Evolutionary conservation across 37 sponge, comb jelly and placozoan genomes (phyloP), one percentile per base, ranked within the genome.

Genomic region (Ianthella basta): DNA sequence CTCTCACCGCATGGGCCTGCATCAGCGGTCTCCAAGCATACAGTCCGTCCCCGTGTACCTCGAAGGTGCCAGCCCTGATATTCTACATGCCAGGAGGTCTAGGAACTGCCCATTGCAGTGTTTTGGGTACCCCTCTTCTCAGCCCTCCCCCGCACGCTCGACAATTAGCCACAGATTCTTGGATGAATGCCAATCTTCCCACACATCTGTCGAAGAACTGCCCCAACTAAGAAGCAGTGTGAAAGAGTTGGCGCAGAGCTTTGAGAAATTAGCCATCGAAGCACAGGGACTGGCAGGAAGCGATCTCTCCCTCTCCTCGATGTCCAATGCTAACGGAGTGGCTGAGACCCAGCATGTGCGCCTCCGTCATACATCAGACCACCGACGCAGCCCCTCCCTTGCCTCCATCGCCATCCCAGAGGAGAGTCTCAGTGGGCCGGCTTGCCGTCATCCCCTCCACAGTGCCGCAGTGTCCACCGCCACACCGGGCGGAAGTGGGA

Each of bases 21-120:
- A 53, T 44, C 78, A 75, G 53, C 20, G 78, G 6, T 75, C 78
- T 50, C 78, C 78, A 40, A 75, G 78, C 15, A 75, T 50, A 18
- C 78, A 75, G 37, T 75, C 78, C 4, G 78, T 75, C 2, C 78
- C 78, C 4, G 78, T 50, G n/a, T 53, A 53, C 54, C 40, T 53
- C 25, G 50, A 44, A 8, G 50, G 50, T 8, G 15, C 70, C 19
- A 69, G 70, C 6, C 23, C 40, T 50, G 78, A 75, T 36, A 53
- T 39, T 12, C 12, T 13, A 24, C 44, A n/a, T 2, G 25, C 25
- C n/a, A 14, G 50, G 1, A 5, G 53, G 4, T 18, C 27, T 4
- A 30, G 34, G 6, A 44, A 36, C n/a, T 75, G 78, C 40, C 78
- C 78, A 3, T 23, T 75, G 12, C 78, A 75, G 78, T 20, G 78